phyloP scores from a whole-genome alignment of 2,113 vertebrate genomes.

The Bubalus kerabau region DNA sequence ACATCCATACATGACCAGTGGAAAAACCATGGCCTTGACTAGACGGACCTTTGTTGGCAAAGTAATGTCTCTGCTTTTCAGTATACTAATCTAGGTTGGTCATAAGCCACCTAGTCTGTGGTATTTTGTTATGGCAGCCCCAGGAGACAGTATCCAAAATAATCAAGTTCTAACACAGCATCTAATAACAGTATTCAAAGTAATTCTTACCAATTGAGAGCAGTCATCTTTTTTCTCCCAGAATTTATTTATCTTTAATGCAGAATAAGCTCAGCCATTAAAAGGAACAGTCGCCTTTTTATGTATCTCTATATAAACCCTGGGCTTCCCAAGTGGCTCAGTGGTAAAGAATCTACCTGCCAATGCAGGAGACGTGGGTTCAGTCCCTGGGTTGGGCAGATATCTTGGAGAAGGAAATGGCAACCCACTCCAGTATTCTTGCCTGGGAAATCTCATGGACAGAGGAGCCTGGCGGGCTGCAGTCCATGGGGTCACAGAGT shows the following conservation, averaged over 20 bases:
- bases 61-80: neutral
- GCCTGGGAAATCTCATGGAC: neutral
- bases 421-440: neutral
- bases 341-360: neutral
- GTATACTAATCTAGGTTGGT: neutral
- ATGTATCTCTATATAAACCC: neutral
- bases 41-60: neutral
- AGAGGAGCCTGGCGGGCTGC: neutral
- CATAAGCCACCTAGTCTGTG: neutral
- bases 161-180: neutral
- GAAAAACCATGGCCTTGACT: neutral
- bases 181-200: neutral
- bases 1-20: no score
- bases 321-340: neutral
- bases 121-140: neutral
- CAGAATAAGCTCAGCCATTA: neutral
- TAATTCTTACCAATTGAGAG: neutral
- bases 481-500: neutral
- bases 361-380: neutral
- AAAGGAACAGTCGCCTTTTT: neutral
- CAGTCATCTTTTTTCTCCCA: neutral
- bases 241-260: neutral
- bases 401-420: neutral
- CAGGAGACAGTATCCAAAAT: neutral
- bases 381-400: neutral